Evolutionary conservation across 2,888 invertebrate genomes (phyloP).

Genomic region (Eupithecia centaureata): DNA sequence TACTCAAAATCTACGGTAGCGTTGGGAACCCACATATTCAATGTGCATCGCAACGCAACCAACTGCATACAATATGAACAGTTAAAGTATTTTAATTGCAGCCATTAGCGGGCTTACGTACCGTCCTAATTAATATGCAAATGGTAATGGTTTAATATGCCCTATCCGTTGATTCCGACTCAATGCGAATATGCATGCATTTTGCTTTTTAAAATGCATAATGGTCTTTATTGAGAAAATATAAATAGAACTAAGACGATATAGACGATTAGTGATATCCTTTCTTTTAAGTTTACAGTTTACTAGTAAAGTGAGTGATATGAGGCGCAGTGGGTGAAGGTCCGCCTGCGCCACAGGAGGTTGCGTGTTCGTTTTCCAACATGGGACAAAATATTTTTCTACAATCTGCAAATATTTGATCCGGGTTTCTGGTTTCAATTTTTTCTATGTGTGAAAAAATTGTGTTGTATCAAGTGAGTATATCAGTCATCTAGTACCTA

Average conservation of each 20-base stretch:
- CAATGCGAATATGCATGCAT: slow-evolving; percentile 46
- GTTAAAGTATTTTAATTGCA: slow-evolving; percentile 68
- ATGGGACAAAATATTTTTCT: too few species aligned
- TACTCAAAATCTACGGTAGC: not conserved
- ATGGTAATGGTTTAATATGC: slow-evolving; percentile 65
- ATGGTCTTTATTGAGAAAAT: not conserved
- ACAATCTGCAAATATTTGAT: too few species aligned
- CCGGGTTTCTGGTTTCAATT: too few species aligned
- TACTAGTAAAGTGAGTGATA: too few species aligned
- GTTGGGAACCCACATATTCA: slow-evolving; percentile 5
- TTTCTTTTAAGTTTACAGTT: too few species aligned
- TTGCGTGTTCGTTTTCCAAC: too few species aligned
- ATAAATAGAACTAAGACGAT: not conserved
- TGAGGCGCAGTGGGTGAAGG: too few species aligned
- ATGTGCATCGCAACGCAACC: slow-evolving; percentile 46
- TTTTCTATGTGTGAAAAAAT: too few species aligned
- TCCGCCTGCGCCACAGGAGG: too few species aligned
- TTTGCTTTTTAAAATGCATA: slow-evolving; percentile 40
- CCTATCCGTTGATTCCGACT: slow-evolving; percentile 42
- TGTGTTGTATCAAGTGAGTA: too few species aligned
- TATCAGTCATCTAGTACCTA: too few species aligned
- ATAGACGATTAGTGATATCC: too few species aligned
- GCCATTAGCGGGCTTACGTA: slow-evolving; percentile 68
- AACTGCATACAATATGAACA: slow-evolving; percentile 65
- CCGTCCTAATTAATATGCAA: slow-evolving; percentile 70